Evolutionary conservation across 2,797 vertebrate species (phyloP).

Genomic region (Chelonia mydas): DNA sequence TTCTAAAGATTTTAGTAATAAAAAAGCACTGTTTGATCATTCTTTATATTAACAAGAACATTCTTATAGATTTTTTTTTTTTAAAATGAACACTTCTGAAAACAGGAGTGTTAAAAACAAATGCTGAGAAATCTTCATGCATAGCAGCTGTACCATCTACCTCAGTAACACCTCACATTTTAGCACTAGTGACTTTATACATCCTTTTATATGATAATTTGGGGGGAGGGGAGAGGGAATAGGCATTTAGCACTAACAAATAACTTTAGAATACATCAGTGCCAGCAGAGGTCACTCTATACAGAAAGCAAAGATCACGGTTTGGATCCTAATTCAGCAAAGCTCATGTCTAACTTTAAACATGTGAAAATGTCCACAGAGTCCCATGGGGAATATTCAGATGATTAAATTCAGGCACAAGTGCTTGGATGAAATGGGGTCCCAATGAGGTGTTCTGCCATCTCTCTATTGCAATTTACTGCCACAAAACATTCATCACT

Average conservation of each 20-base stretch:
- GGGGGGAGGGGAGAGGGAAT: neutral
- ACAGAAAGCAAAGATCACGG: neutral
- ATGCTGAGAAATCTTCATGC: neutral
- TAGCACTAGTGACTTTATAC: neutral
- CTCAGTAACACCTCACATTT: neutral
- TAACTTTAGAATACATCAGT: neutral
- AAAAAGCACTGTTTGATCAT: neutral
- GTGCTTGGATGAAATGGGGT: neutral
- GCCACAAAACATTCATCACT: neutral
- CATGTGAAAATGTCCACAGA: neutral
- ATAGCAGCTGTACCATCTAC: neutral
- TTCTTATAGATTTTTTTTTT: neutral
- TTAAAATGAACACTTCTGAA: neutral
- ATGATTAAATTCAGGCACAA: neutral
- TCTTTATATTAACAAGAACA: neutral
- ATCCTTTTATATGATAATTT: neutral
- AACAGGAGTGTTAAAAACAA: neutral
- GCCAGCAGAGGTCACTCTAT: neutral
- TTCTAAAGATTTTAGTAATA: neutral
- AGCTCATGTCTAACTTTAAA: neutral
- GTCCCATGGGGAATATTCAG: neutral
- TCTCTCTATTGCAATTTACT: neutral
- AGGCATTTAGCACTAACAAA: neutral
- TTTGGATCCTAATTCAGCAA: neutral
- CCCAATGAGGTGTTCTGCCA: neutral